These are phyloP conservation scores for Volucella inflata DNA, from an alignment of 2,888 invertebrate genomes.

Conservation along the genomic window DNA sequence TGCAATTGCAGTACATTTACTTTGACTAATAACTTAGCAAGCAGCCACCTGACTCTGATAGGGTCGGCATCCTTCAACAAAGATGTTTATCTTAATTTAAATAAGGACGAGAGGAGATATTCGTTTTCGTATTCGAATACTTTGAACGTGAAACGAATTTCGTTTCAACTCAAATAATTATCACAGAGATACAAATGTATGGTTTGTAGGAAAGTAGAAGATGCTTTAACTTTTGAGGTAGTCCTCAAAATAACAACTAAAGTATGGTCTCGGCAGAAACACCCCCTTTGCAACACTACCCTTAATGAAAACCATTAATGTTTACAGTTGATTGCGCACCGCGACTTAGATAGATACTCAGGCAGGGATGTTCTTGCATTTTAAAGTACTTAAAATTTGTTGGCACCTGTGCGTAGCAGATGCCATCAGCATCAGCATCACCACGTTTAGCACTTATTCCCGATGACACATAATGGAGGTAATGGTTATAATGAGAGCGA, in stretches of 20 bases:
- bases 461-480: slow-evolving; percentile 60
- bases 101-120: slow-evolving; percentile 51
- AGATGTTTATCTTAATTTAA: slow-evolving; percentile 22
- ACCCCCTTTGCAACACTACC: background rate
- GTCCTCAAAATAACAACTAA: background rate
- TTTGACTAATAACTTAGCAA: slow-evolving; percentile 67
- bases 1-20: slow-evolving; percentile 62
- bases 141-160: slow-evolving; percentile 60
- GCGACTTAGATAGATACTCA: slow-evolving; percentile 13
- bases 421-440: slow-evolving; percentile 26
- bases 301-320: slow-evolving; percentile 27
- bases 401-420: slow-evolving; percentile 35
- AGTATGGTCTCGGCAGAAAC: background rate
- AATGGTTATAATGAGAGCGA: slow-evolving; percentile 7
- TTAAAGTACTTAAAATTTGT: slow-evolving; percentile 30
- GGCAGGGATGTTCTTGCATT: slow-evolving; percentile 12
- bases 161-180: slow-evolving; percentile 63
- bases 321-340: slow-evolving; percentile 56
- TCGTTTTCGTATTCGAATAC: no score
- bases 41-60: slow-evolving; percentile 1
- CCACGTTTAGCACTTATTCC: slow-evolving; percentile 35
- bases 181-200: slow-evolving; percentile 3
- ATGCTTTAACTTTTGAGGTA: background rate
- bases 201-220: background rate
- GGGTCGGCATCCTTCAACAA: background rate